A percentile compares a stretch with the other conserved stretches of the same genome.
These are phyloP conservation scores for Silurus aristotelis DNA, from an alignment of 2,797 vertebrate genomes.

Conservation along the genomic window DNA sequence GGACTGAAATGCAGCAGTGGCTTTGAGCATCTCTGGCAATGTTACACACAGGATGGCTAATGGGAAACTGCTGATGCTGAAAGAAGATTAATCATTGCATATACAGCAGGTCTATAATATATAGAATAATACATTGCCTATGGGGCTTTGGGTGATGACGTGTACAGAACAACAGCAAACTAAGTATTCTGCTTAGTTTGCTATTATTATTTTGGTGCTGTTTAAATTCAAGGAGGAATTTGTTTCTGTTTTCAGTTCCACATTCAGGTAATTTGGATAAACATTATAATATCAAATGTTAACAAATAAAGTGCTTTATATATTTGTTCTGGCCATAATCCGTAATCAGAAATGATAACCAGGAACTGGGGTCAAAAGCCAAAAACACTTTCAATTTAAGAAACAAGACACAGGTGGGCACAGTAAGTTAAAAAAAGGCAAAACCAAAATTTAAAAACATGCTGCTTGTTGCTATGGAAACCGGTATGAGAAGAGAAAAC, in stretches of 20 bases:
- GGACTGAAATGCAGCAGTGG: slow-evolving; percentile 30
- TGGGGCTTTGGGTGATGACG: not conserved
- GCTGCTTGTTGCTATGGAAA: not conserved
- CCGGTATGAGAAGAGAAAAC: not conserved
- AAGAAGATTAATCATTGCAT: slow-evolving; percentile 34
- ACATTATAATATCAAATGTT: not conserved
- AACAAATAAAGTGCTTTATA: not conserved
- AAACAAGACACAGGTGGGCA: not conserved
- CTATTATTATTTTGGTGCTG: not conserved
- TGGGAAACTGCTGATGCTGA: slow-evolving; percentile 20
- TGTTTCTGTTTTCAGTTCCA: not conserved
- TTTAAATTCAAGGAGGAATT: not conserved
- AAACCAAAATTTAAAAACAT: not conserved
- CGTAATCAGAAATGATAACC: not conserved
- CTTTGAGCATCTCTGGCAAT: slow-evolving; percentile 7
- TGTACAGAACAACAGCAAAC: slow-evolving; percentile 13
- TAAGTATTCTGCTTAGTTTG: slow-evolving; percentile 8
- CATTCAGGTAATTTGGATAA: not conserved
- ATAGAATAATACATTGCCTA: not conserved
- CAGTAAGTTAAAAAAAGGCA: not conserved
- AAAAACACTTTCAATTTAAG: too few species aligned
- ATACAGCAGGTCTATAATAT: slow-evolving; percentile 14
- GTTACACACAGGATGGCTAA: slow-evolving; percentile 20
- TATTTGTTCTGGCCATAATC: slow-evolving; percentile 2
- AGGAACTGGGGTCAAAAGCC: not conserved